These are phyloP conservation scores for Bruchidius siliquastri DNA, from an alignment of 2,888 invertebrate genomes.

Conservation along the genomic window DNA sequence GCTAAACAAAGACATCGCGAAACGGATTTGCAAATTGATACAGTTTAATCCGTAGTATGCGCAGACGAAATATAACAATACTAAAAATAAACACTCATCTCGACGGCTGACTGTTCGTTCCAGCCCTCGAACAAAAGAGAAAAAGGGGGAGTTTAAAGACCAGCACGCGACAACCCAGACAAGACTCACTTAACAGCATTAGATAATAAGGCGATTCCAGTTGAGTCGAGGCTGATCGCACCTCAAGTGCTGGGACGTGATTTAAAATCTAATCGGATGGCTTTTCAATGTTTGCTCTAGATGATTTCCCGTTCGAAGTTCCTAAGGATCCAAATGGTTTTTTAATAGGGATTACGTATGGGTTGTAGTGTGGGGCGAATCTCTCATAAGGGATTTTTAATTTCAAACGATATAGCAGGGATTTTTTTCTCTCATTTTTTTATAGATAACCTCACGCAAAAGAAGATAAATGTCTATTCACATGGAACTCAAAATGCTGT, in stretches of 20 bases:
- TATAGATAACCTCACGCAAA: no score
- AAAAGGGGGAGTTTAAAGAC: background rate
- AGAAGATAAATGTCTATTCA: no score
- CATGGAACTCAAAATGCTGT: no score
- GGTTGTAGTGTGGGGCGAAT: background rate
- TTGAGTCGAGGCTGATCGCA: background rate
- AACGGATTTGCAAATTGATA: background rate
- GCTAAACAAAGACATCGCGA: background rate
- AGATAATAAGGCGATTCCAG: background rate
- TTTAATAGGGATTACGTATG: constrained; percentile 2
- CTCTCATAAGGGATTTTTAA: no score
- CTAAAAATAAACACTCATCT: background rate
- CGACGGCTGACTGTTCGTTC: background rate
- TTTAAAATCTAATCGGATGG: constrained; percentile 23
- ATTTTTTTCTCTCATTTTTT: no score
- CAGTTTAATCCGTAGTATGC: background rate
- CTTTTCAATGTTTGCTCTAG: constrained; percentile 31
- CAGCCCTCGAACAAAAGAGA: background rate
- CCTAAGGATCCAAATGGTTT: background rate
- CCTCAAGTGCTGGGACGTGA: constrained; percentile 23
- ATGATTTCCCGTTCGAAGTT: constrained; percentile 17
- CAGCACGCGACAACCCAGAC: background rate
- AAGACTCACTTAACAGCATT: background rate
- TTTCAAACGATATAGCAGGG: no score
- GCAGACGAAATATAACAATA: background rate